Evolutionary conservation across 2,797 vertebrate species (phyloP), one percentile per base, ranked within the genome.

Genomic region (Mormyrus proboscirostris): DNA sequence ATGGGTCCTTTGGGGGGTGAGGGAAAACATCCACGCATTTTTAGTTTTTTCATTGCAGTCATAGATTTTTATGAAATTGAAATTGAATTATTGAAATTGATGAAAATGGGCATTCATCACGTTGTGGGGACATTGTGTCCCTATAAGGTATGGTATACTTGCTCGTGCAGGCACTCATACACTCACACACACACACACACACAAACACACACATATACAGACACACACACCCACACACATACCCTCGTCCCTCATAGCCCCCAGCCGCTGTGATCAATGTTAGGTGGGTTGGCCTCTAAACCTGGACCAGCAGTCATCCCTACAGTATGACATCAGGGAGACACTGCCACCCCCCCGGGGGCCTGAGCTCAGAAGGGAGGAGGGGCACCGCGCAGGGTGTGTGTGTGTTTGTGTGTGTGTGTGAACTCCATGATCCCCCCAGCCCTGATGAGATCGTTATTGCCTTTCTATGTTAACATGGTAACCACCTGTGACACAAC

Each of bases 281-380:
- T 92, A 94, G 91, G 93, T 90, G 94, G 94, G 89, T 88, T 87
- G 93, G 92, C 93, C 92, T 92, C 92, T 92, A 76, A 93, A 95
- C 94, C 91, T 93, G 92, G 93, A 92, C 94, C 92, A 94, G 94
- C 92, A 90, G 95, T 94, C 93, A 93, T 88, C 89, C 88, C 94
- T 93, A 33, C 29, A 33, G 29, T 33, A 93, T 94, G 93, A 94
- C 91, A 92, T 2, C 92, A 91, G 91, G 92, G 94, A 94, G 94
- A 95, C 93, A 79, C 1, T n/a, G 33, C n/a, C n/a, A 33, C 29
- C 29, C 62, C 25, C 9, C 2, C 0, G 0, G 49, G 3, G 12
- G 14, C 14, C 41, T n/a, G 76, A 41, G 2, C 14, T n/a, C 16
- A 5, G 33, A 16, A 82, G 41, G 5, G 41, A 41, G 95, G 94